A percentile compares a stretch with the other conserved stretches of the same genome.
Conservation (phyloP, 2,888 invertebrate species). For the Phanerotoma sp. region DNA sequence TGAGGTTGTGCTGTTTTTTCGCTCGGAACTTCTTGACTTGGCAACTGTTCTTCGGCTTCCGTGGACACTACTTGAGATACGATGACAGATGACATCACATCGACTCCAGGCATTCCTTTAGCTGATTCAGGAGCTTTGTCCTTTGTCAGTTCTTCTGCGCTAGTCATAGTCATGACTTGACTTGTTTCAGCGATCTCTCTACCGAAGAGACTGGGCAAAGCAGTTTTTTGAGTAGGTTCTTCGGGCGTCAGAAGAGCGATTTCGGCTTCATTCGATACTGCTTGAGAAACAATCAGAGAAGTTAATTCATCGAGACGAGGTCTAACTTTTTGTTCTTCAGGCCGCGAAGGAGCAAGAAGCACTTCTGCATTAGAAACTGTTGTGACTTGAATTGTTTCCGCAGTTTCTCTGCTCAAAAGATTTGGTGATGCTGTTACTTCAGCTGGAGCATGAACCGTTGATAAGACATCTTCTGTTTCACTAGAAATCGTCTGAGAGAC, state of each 20-base stretch:
- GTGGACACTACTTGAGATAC: constrained; percentile 35
- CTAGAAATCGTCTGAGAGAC: constrained; percentile 39
- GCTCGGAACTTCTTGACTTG: constrained; percentile 36
- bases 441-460: constrained; percentile 25
- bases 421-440: constrained; percentile 38
- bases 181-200: constrained; percentile 42
- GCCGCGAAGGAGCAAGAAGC: constrained; percentile 25
- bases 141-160: constrained; percentile 41
- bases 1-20: constrained; percentile 46
- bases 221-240: constrained; percentile 46
- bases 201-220: constrained; percentile 45
- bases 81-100: constrained; percentile 32
- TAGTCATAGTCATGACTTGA: constrained; percentile 39
- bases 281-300: constrained; percentile 39
- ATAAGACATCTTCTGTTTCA: constrained; percentile 34
- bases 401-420: constrained; percentile 44
- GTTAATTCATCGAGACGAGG: constrained; percentile 43
- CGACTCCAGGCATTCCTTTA: constrained; percentile 32
- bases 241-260: constrained; percentile 27
- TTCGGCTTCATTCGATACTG: constrained; percentile 40
- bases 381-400: constrained; percentile 48
- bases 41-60: constrained; percentile 35
- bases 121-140: constrained; percentile 30
- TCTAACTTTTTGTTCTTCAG: constrained; percentile 35
- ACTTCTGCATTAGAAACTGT: constrained; percentile 32